A percentile compares a stretch with the other conserved stretches of the same genome.
phyloP scores from a whole-genome alignment of 1,140 invertebrate species.

The Ganaspis sp. region DNA sequence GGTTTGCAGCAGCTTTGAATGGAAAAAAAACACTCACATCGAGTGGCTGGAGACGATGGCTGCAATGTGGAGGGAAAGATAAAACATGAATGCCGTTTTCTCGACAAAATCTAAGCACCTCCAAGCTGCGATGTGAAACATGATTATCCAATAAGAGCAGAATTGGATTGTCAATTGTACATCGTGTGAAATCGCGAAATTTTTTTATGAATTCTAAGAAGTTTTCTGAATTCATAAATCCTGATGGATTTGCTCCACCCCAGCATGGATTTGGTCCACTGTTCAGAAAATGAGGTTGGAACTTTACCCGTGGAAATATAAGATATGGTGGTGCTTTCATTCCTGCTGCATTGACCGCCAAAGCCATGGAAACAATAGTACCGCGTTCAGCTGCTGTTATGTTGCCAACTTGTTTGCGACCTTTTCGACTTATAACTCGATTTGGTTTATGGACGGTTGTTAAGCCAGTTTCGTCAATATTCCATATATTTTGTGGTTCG shows the following conservation, averaged over 20 bases:
- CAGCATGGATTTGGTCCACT: conserved; percentile 65
- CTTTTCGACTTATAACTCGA: conserved; percentile 62
- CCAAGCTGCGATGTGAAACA: conserved; percentile 51
- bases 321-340: conserved; percentile 63
- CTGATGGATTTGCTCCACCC: conserved; percentile 56
- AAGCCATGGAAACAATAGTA: conserved; percentile 60
- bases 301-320: conserved; percentile 65
- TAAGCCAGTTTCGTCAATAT: conserved; percentile 71
- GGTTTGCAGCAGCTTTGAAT: conserved; percentile 59
- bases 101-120: conserved; percentile 43
- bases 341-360: conserved; percentile 60
- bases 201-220: conserved; percentile 35
- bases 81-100: conserved; percentile 50
- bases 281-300: conserved; percentile 51
- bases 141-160: conserved; percentile 66
- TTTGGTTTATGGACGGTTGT: conserved; percentile 64
- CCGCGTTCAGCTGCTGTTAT: conserved; percentile 67
- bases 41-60: conserved; percentile 67
- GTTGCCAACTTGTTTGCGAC: conserved; percentile 63
- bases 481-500: conserved; percentile 57
- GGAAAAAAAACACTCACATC: conserved; percentile 62
- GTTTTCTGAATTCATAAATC: conserved; percentile 57
- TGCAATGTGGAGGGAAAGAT: conserved; percentile 59
- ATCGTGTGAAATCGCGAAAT: conserved; percentile 35
- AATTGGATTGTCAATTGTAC: conserved; percentile 49